phyloP scores from a whole-genome alignment of 2,888 invertebrate species.

The Leptopilina drosophilae region DNA sequence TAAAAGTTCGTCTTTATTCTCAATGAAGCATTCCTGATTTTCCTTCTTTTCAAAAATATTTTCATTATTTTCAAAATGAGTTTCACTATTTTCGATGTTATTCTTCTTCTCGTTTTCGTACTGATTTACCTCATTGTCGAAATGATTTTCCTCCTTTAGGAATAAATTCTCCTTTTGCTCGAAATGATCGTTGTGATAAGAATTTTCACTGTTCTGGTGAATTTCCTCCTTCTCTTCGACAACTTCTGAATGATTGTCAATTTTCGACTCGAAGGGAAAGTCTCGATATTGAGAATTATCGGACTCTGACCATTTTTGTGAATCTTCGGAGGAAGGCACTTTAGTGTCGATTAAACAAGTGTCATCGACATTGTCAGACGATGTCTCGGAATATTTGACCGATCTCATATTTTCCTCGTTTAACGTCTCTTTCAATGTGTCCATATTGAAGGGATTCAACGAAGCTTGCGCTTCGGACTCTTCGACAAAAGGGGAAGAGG shows the following conservation, averaged over 20 bases:
- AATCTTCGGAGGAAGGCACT: constrained; percentile 6
- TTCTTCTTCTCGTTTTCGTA: neutral
- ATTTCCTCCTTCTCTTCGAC: neutral
- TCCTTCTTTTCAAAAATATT: neutral
- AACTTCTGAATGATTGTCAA: constrained; percentile 35
- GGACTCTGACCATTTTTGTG: neutral
- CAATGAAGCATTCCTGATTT: neutral
- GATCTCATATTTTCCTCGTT: constrained; percentile 1
- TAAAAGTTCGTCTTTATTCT: neutral
- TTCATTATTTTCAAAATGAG: neutral
- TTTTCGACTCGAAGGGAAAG: neutral
- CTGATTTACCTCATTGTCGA: neutral
- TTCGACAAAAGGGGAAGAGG: neutral
- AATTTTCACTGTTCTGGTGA: neutral
- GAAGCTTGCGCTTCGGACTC: constrained; percentile 11
- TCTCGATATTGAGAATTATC: neutral
- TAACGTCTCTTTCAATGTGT: constrained; percentile 8
- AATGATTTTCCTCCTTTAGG: neutral
- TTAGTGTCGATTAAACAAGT: neutral
- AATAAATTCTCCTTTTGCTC: neutral
- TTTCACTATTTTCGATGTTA: neutral
- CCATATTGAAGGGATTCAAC: constrained; percentile 31
- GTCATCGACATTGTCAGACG: neutral
- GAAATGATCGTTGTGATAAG: neutral
- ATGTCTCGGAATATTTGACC: neutral